Evolutionary conservation across 1,140 invertebrate genomes (phyloP), one percentile per base, ranked within the genome.

Genomic region (Achatina immaculata): DNA sequence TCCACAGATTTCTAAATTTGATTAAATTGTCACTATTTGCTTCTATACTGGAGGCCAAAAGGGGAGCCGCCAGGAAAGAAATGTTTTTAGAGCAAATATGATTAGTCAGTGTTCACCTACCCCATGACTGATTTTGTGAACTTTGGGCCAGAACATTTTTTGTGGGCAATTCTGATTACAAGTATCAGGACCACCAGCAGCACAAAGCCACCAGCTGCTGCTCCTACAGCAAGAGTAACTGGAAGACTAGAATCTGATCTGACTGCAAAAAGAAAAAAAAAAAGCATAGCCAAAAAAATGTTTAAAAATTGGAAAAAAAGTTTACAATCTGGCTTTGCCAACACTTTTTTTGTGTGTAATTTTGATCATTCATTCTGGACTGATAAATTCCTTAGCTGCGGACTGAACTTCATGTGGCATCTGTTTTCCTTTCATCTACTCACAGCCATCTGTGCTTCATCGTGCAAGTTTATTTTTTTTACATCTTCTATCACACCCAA

Each of bases 191-290:
- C 34, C 36, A 78, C 51, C 28, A 82, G 34, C n/a, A 82, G 24
- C 19, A 82, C 36, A 58, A 82, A 82, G 28, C 74, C 75, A 16
- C 81, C 74, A 16, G 65, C 45, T 19, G 65, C 81, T 28, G 74
- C 66, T 19, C 81, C 74, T 58, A 78, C 69, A 9, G 43, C 69
- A 38, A 77, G n/a, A 45, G n/a, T 73, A 14, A 75, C 58, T 66
- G 40, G 19, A 38, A 78, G 75, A 40, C 42, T 40, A 0, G 16
- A 28, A 28, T 78, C n/a, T 21, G 55, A 4, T 28, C 40, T 28
- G 0, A 58, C 51, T 28, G 24, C 3, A 28, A n/a, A 19, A 36
- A 36, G 11, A 14, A 68, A 7, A 68, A 31, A 68, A 36, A 68
- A 7, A 65, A 65, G 7, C 6, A 34, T 34, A 65, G 31, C 24